Base-by-base conservation (phyloP, 2,113 vertebrate genomes). In the Asarcornis scutulata region DNA sequence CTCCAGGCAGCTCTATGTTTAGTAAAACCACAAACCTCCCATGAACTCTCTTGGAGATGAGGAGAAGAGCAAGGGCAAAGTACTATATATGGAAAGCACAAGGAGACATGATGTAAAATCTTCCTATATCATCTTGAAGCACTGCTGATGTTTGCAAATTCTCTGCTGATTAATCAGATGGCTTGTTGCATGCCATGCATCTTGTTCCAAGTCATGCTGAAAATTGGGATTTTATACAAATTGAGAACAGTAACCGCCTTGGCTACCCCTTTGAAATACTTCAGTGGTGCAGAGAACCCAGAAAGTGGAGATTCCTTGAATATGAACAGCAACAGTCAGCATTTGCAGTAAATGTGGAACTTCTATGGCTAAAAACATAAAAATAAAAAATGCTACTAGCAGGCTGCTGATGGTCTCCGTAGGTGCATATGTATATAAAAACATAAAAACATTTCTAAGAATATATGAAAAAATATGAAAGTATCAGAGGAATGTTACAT, bases 71-170 rank as follows among this genome's bases (percentile, higher is more conserved):
- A 95, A 96, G 88, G 89, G 46, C 82, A 94, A 86, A 93, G 27
- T 58, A 63, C 94, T 95, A 95, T 80, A 89, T 78, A 73, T 31
- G 87, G 94, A 91, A 95, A 87, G 85, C 79, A 83, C 91, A 95
- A 91, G 85, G 79, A 91, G 93, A 95, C 34, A 29, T 0, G 26
- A 71, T 17, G 89, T n/a, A 67, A 87, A 40, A 95, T 75, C 93
- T 75, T 96, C 86, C 95, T 88, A 11, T 66, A 88, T 53, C 60
- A 88, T 92, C 78, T 53, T 56, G 84, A 87, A 94, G 52, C 78
- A 69, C 44, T 95, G 86, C 86, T 93, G 95, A 91, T 85, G 89
- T 76, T 55, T 82, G 89, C 80, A 89, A 68, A 95, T 96, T 95
- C 81, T 82, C 62, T 95, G 93, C 81, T 85, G 74, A 86, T 92